Evolutionary conservation across 2,888 invertebrate genomes (phyloP), one percentile per base, ranked within the genome.

Genomic region (Harpalus rubripes): DNA sequence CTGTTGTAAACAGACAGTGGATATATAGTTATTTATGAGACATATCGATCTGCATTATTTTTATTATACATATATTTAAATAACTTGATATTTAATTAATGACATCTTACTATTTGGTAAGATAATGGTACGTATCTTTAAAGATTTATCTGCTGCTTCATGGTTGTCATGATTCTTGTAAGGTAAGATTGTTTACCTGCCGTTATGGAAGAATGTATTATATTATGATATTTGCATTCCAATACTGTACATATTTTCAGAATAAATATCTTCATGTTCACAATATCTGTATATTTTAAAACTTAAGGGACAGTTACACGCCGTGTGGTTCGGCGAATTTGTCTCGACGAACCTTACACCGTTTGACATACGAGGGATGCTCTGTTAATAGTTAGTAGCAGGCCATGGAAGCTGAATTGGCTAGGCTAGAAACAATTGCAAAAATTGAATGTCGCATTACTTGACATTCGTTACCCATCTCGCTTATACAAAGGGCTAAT

Each of bases 231-330:
- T 84, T 84, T 78, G 26, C 78, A 84, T 84, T 78, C 83, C 61
- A 74, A 74, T 82, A 58, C 59, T 84, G 84, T 84, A 84, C 78
- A 84, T 84, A 84, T 84, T 84, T 84, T 84, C 63, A 84, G 78
- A 83, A 84, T 84, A 84, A 78, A 84, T 84, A 84, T 84, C 84
- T 84, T 78, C 68, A 84, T 84, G 84, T 84, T 78, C 78, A 78
- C 76, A 84, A 61, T 15, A 58, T 44, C 44, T 44, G 22, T 22
- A 22, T 10, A 3, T 44, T 44, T 44, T 44, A 44, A 44, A 44
- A 6, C 22, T 22, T 3, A 22, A 2, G 3, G 22, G 1, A 22
- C n/a, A n/a, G n/a, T n/a, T n/a, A n/a, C n/a, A n/a, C n/a, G n/a
- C n/a, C n/a, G n/a, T n/a, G n/a, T n/a, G n/a, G n/a, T n/a, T n/a